These are phyloP conservation scores for Neodon shergylaensis DNA, from an alignment of 2,113 vertebrate genomes.

Conservation along the genomic window DNA sequence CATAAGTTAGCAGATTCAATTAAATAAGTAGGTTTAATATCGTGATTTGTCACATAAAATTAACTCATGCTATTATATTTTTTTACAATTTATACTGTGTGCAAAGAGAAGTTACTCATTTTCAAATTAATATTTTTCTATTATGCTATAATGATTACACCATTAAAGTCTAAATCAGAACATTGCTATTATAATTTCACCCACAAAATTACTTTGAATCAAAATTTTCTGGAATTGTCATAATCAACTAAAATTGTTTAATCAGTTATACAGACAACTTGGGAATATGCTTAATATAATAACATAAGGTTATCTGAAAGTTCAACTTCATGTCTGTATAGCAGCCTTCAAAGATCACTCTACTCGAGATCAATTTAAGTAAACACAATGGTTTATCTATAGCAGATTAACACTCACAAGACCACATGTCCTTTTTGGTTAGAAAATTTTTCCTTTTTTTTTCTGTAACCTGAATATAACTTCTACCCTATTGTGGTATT, in stretches of 20 bases:
- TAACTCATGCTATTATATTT: not conserved
- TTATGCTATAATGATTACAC: not conserved
- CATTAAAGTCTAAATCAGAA: slow-evolving; percentile 2
- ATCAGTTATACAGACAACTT: not conserved
- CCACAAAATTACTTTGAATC: not conserved
- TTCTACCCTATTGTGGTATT: not conserved
- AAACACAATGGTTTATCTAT: no score
- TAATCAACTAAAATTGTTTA: not conserved
- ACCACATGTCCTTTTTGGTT: not conserved
- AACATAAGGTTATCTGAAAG: not conserved
- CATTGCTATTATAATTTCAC: not conserved
- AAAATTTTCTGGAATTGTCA: not conserved
- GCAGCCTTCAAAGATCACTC: not conserved
- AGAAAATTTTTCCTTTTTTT: not conserved
- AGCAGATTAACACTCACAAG: not conserved
- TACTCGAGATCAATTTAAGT: not conserved
- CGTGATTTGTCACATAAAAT: not conserved
- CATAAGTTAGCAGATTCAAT: not conserved
- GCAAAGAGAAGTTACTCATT: not conserved
- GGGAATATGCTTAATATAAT: not conserved
- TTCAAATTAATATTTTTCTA: slow-evolving; percentile 1
- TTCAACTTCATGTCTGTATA: not conserved
- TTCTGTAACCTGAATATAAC: not conserved
- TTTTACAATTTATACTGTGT: not conserved
- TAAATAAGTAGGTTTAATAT: not conserved